Conservation (phyloP, 2,888 invertebrate genomes). For the Tetanocera ferruginea region DNA sequence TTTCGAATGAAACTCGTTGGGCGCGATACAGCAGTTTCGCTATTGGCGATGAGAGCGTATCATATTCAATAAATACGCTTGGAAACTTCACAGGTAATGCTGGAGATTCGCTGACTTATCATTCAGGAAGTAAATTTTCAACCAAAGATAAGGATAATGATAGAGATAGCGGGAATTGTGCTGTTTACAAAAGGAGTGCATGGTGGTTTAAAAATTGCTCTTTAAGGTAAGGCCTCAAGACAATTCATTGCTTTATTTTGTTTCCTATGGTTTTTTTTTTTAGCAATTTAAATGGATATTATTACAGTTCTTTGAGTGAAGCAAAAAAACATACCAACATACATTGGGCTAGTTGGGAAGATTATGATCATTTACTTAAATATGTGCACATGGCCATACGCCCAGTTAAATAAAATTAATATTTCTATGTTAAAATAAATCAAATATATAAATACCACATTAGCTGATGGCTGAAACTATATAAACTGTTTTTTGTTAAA, state of each 20-base stretch:
- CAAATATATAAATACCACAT: too few relatives aligned
- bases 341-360: background rate
- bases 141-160: slow-evolving; percentile 78
- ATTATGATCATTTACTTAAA: background rate
- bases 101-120: too few relatives aligned
- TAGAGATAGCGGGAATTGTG: slow-evolving; percentile 78
- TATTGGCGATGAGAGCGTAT: slow-evolving; percentile 75
- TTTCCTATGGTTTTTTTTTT: background rate
- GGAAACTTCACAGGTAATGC: slow-evolving; percentile 76
- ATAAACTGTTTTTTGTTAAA: too few relatives aligned
- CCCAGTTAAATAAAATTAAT: background rate
- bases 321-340: background rate
- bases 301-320: background rate
- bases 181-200: slow-evolving; percentile 76
- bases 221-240: slow-evolving; percentile 69
- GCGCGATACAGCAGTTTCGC: slow-evolving; percentile 77
- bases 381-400: background rate
- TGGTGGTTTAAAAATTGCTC: slow-evolving; percentile 83
- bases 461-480: too few relatives aligned
- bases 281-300: slow-evolving; percentile 18
- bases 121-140: slow-evolving; percentile 79
- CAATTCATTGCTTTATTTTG: background rate
- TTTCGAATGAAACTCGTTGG: slow-evolving; percentile 72
- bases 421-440: too few relatives aligned
- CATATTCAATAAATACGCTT: slow-evolving; percentile 75